Evolutionary conservation across 2,888 invertebrate genomes (phyloP).

Genomic region (Troides oblongomaculatus): DNA sequence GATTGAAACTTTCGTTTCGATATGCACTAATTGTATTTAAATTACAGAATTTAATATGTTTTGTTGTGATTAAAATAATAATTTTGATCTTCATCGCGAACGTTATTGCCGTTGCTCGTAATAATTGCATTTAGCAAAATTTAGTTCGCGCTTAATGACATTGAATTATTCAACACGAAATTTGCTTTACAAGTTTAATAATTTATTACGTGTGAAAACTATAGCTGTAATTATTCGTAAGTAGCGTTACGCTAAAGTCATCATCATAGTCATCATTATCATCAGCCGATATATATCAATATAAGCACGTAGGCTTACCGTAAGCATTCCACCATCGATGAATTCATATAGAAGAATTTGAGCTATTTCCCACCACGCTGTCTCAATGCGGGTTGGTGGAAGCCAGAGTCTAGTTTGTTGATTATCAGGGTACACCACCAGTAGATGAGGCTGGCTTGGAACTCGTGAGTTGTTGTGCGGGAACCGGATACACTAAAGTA

Average conservation of each 20-base stretch:
- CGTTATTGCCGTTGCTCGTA: conserved; percentile 11
- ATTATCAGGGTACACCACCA: too few relatives aligned
- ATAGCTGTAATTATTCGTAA: not conserved
- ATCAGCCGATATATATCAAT: too few relatives aligned
- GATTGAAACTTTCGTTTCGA: conserved; percentile 16
- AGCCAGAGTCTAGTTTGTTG: too few relatives aligned
- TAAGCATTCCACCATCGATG: too few relatives aligned
- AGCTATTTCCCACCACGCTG: too few relatives aligned
- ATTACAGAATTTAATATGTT: conserved; percentile 18
- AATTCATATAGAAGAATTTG: too few relatives aligned
- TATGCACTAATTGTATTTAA: conserved; percentile 24
- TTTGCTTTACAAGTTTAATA: not conserved
- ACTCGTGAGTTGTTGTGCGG: too few relatives aligned
- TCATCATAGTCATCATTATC: too few relatives aligned
- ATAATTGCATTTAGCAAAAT: conserved; percentile 22
- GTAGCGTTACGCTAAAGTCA: not conserved
- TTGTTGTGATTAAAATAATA: conserved; percentile 23
- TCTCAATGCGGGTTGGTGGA: too few relatives aligned
- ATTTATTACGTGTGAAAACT: not conserved
- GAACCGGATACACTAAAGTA: too few relatives aligned
- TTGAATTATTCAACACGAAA: conserved; percentile 1
- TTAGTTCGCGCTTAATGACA: not conserved
- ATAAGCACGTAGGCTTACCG: too few relatives aligned
- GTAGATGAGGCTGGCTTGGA: too few relatives aligned
- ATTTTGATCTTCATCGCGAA: conserved; percentile 22